Conservation (phyloP, 1,140 invertebrate species). For the Drosophila asahinai region DNA sequence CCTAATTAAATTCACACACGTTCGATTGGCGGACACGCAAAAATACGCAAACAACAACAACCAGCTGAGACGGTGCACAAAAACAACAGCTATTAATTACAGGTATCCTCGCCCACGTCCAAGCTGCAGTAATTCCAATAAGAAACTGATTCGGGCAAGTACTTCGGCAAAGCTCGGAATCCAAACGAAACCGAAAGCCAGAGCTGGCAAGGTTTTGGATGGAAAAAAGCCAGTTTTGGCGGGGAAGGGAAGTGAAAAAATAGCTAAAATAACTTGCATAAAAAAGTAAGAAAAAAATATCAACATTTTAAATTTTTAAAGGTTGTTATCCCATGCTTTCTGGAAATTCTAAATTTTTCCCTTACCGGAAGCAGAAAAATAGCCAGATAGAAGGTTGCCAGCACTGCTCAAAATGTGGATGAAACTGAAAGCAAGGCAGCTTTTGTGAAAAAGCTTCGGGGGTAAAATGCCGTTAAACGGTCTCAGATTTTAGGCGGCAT, state of each 20-base stretch:
- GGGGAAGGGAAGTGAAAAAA: neutral
- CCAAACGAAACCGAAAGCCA: conserved; percentile 34
- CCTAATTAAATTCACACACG: conserved; percentile 70
- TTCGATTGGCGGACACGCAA: conserved; percentile 52
- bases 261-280: neutral
- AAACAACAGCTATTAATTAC: conserved; percentile 19
- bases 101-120: conserved; percentile 29
- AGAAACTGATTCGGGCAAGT: conserved; percentile 46
- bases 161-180: conserved; percentile 14
- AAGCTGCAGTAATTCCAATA: conserved; percentile 30
- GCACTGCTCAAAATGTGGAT: neutral
- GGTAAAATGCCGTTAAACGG: conserved; percentile 12
- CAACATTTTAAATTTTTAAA: accelerated
- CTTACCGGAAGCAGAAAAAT: too few species aligned
- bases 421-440: conserved; percentile 24
- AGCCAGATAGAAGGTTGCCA: neutral
- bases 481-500: conserved; percentile 1
- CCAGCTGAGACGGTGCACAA: conserved; percentile 26
- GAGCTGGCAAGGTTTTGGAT: neutral
- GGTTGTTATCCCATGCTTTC: too few species aligned
- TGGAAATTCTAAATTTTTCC: too few species aligned
- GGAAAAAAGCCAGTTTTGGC: neutral
- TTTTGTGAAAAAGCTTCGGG: conserved; percentile 5
- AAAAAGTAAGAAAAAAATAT: neutral
- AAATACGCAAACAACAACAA: conserved; percentile 54